phyloP scores from a whole-genome alignment of 2,797 vertebrate species.

The Cichlasoma orientale region DNA sequence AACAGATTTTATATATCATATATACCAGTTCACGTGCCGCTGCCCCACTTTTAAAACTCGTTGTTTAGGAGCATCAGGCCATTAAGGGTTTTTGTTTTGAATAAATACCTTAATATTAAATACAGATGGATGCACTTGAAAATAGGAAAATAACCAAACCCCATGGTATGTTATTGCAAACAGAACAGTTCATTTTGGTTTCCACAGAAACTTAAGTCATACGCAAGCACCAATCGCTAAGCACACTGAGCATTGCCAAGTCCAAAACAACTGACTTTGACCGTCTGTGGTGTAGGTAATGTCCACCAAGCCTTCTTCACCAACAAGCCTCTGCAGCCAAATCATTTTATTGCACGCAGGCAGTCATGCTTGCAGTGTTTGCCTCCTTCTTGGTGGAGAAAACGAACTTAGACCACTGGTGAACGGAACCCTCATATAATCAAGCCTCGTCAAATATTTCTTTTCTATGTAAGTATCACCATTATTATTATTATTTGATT shows the following conservation, averaged over 20 bases:
- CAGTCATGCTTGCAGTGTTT: conserved; percentile 60
- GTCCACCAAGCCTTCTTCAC: conserved; percentile 71
- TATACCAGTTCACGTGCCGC: not conserved
- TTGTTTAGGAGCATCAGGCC: not conserved
- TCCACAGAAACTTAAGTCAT: not conserved
- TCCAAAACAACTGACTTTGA: conserved; percentile 82
- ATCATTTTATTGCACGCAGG: conserved; percentile 76
- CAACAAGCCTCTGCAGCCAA: conserved; percentile 72
- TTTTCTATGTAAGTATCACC: conserved; percentile 52
- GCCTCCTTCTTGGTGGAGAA: conserved; percentile 22
- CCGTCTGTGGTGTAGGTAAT: conserved; percentile 75
- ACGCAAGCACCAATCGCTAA: conserved; percentile 24
- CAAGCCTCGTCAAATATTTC: conserved; percentile 4
- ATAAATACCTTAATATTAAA: not conserved
- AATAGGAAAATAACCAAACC: conserved; percentile 18
- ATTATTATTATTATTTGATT: not conserved
- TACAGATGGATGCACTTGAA: conserved; percentile 3
- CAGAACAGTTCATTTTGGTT: conserved; percentile 14
- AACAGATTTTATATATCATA: not conserved
- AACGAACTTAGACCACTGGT: conserved; percentile 15
- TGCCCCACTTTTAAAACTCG: not conserved
- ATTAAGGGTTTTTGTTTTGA: not conserved
- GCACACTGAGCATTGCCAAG: conserved; percentile 73
- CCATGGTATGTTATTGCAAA: not conserved
- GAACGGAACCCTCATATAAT: conserved; percentile 25